Conservation (phyloP, 2,113 vertebrate genomes). For the Oncorhynchus nerka region DNA sequence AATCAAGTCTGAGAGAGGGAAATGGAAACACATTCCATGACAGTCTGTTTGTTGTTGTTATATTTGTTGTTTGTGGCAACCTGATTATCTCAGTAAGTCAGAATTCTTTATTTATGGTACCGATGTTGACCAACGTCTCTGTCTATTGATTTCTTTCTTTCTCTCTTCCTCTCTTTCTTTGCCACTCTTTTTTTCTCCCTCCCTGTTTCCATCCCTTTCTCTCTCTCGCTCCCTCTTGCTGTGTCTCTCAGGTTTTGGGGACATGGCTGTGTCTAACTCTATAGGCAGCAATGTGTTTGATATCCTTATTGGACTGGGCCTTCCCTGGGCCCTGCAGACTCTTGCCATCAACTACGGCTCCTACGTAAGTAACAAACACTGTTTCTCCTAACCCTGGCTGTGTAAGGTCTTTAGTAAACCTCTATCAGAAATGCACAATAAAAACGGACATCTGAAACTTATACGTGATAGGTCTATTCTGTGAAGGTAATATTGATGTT, state of each 20-base stretch:
- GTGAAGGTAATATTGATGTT: no score
- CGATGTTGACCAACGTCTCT: neutral
- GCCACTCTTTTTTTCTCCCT: neutral
- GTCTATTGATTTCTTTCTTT: neutral
- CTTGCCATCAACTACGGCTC: conserved; percentile 91
- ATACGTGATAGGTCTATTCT: no score
- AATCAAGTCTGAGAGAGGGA: neutral
- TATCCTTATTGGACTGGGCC: conserved; percentile 91
- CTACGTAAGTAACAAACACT: conserved; percentile 76
- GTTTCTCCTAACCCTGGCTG: neutral
- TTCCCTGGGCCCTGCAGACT: conserved; percentile 92
- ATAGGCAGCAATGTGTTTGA: conserved; percentile 98
- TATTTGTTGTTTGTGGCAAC: conserved; percentile 18
- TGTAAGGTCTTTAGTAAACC: neutral
- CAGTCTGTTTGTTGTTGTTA: neutral
- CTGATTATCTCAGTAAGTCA: neutral
- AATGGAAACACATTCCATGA: neutral
- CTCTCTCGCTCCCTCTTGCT: neutral
- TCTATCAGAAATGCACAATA: no score
- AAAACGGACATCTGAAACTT: no score
- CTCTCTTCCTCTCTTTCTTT: neutral
- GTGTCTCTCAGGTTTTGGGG: conserved; percentile 83
- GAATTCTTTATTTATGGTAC: neutral
- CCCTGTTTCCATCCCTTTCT: conserved; percentile 16
- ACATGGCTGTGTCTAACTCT: conserved; percentile 97